Evolutionary conservation across 2,113 vertebrate genomes (phyloP).

Genomic region (Forbesichthys agassizii): DNA sequence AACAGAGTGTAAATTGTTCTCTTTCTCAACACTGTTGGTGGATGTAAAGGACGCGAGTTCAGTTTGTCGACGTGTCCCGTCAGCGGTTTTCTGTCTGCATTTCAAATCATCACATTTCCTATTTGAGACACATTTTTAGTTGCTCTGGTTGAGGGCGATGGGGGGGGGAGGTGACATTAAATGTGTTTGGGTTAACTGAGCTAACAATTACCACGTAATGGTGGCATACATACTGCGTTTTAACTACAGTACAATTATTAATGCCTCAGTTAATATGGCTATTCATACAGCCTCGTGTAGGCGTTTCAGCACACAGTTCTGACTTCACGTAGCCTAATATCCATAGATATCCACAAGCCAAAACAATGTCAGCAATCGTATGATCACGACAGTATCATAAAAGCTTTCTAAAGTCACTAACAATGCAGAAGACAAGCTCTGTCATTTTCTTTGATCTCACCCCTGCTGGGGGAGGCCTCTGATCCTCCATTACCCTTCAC

Average conservation of each 20-base stretch:
- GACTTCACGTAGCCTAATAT: constrained; percentile 27
- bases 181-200: constrained; percentile 19
- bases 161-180: constrained; percentile 33
- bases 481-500: constrained; percentile 56
- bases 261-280: not conserved
- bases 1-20: constrained; percentile 61
- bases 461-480: constrained; percentile 54
- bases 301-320: constrained; percentile 10
- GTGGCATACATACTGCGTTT: constrained; percentile 20
- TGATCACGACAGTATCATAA: constrained; percentile 41
- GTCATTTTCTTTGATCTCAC: constrained; percentile 58
- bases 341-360: constrained; percentile 19
- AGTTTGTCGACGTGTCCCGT: constrained; percentile 16
- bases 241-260: constrained; percentile 19
- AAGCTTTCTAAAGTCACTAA: constrained; percentile 55
- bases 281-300: constrained; percentile 6
- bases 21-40: constrained; percentile 43
- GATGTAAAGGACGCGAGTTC: constrained; percentile 28
- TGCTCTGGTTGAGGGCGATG: constrained; percentile 7
- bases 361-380: constrained; percentile 35
- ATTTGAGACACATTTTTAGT: constrained; percentile 20
- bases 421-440: constrained; percentile 47
- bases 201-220: constrained; percentile 24
- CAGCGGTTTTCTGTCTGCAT: constrained; percentile 17
- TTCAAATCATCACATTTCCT: constrained; percentile 31